Conservation (phyloP, 2,888 invertebrate species). For the Philereme transversata region DNA sequence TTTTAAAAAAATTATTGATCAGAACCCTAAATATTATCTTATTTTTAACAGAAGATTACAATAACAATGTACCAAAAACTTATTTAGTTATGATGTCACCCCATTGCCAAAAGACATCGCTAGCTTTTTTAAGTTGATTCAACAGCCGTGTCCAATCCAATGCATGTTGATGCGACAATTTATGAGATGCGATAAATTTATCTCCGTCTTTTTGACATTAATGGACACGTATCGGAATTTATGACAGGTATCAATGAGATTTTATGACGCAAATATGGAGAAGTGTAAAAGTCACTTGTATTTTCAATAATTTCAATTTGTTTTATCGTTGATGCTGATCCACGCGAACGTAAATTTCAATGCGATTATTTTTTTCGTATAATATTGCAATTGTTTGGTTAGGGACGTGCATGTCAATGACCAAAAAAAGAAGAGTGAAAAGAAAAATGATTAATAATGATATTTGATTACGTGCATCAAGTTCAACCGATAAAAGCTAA, state of each 20-base stretch:
- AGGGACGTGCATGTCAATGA: too few relatives aligned
- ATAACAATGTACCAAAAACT: neutral
- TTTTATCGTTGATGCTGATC: neutral
- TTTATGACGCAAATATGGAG: slow-evolving; percentile 9
- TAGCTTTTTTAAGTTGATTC: slow-evolving; percentile 4
- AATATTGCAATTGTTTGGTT: too few relatives aligned
- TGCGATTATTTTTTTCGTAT: neutral
- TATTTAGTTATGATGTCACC: slow-evolving; percentile 11
- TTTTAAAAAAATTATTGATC: too few relatives aligned
- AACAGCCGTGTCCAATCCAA: slow-evolving; percentile 21
- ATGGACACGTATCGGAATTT: slow-evolving; percentile 6
- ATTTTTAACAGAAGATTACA: too few relatives aligned
- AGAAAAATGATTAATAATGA: too few relatives aligned
- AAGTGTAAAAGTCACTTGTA: slow-evolving; percentile 11
- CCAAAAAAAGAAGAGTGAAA: too few relatives aligned
- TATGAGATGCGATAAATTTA: slow-evolving; percentile 15
- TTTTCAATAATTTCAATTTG: slow-evolving; percentile 13
- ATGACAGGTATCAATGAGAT: slow-evolving; percentile 12
- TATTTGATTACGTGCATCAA: too few relatives aligned
- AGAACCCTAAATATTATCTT: too few relatives aligned
- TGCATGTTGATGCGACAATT: slow-evolving; percentile 22
- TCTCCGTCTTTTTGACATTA: slow-evolving; percentile 4
- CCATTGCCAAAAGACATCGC: slow-evolving; percentile 1
- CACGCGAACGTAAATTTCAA: neutral
- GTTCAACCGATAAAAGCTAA: too few relatives aligned